These are phyloP conservation scores for Cathartes aura DNA, from an alignment of 2,113 vertebrate species.

Conservation along the genomic window DNA sequence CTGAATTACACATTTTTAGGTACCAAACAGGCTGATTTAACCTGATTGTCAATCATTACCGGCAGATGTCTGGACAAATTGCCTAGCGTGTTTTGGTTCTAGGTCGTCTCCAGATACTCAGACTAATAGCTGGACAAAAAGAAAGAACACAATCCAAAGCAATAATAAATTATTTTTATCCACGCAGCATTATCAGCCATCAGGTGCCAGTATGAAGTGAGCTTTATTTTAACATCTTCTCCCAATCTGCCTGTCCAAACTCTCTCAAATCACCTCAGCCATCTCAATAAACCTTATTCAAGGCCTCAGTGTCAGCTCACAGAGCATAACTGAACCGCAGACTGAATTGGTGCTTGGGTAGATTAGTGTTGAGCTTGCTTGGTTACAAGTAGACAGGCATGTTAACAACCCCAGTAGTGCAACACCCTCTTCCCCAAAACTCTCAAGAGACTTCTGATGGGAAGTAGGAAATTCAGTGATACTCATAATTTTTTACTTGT, in stretches of 20 bases:
- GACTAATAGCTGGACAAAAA: neutral
- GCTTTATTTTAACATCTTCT: conserved; percentile 2
- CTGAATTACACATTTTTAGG: neutral
- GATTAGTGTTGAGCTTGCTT: neutral
- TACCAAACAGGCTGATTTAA: neutral
- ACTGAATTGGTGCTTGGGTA: rapidly evolving
- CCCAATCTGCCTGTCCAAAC: neutral
- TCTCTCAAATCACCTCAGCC: neutral
- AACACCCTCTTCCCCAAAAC: neutral
- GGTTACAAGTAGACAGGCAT: neutral
- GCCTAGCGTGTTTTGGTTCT: neutral
- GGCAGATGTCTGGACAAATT: neutral
- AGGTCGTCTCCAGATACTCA: neutral
- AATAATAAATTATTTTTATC: conserved; percentile 23
- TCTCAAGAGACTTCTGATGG: neutral
- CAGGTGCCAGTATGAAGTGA: neutral
- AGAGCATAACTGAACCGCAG: neutral
- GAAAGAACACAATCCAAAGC: neutral
- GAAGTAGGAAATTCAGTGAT: neutral
- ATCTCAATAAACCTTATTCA: neutral
- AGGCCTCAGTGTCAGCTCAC: neutral
- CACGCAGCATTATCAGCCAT: neutral
- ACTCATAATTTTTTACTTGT: neutral
- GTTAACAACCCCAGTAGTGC: neutral
- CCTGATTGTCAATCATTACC: neutral